Evolutionary conservation across 2,113 vertebrate genomes (phyloP).

Genomic region (Gallinago undulata): DNA sequence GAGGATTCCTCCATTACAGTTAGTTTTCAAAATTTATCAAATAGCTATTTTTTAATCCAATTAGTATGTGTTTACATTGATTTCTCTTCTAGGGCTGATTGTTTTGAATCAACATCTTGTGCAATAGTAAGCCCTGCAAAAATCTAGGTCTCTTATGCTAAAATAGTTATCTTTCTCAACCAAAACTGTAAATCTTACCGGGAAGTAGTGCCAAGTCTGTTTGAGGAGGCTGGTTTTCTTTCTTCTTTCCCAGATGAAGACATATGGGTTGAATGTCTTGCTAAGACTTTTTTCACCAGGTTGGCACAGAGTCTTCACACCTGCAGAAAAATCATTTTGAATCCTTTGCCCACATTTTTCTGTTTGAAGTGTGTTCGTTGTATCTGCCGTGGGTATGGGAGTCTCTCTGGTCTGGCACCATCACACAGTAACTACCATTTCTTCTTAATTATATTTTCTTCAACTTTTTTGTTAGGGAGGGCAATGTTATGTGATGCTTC

Average conservation of each 20-base stretch:
- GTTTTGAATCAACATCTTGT: not conserved
- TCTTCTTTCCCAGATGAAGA: not conserved
- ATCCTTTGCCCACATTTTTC: not conserved
- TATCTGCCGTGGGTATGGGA: fast-evolving
- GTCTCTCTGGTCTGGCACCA: not conserved
- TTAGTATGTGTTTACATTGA: not conserved
- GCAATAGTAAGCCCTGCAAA: not conserved
- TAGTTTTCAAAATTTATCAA: slow-evolving; percentile 28
- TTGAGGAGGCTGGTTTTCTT: not conserved
- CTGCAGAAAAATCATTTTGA: not conserved
- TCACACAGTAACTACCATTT: not conserved
- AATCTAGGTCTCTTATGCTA: not conserved
- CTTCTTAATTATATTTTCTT: not conserved
- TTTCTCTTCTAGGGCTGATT: not conserved
- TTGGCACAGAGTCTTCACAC: not conserved
- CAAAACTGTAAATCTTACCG: not conserved
- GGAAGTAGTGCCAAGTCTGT: not conserved
- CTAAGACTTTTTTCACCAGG: not conserved
- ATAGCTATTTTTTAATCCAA: not conserved
- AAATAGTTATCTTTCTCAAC: slow-evolving; percentile 3
- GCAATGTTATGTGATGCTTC: fast-evolving
- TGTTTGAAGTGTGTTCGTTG: not conserved
- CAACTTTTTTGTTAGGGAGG: not conserved
- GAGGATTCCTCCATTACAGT: not conserved
- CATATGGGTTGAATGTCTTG: not conserved